Evolutionary conservation across 1,140 invertebrate genomes (phyloP), one percentile per base, ranked within the genome.

Genomic region (Pinna nobilis): DNA sequence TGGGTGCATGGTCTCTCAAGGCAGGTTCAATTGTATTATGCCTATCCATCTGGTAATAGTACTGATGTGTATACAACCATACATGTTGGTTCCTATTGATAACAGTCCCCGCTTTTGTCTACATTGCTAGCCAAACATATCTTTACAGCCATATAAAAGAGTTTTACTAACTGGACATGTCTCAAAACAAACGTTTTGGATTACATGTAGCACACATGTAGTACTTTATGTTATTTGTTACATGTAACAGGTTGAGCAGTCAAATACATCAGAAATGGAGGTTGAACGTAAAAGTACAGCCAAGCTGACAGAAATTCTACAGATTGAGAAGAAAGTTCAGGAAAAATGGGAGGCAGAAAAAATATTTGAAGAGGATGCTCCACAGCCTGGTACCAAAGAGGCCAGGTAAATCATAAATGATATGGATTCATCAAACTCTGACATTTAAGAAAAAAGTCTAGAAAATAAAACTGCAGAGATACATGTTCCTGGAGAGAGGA

Each of bases 261-360:
- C n/a, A 59, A 25, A 7, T 20, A 53, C 23, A 13, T 20, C 23
- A 33, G 37, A 35, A 33, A 33, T n/a, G 7, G 55, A 9, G n/a
- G 76, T 84, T 55, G 95, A 96, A 83, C 91, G 95, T 64, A 98
- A 98, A 90, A 96, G 96, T 44, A 97, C 95, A 18, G 96, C 95
- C 79, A 98, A 98, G 89, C 94, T 98, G 49, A 93, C 95, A 85
- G 95, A 95, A 86, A 91, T 98, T 13, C 93, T 95, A 86, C 92
- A 94, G 82, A 96, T 99, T 79, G 96, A 99, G 86, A 91, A 91
- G 77, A 67, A 79, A 13, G 92, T 97, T 13, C 97, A 98, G 90
- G 88, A 92, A 64, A 92, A 92, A 88, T 99, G 97, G 97, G 92
- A 94, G 59, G 85, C 89, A 47, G 91, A 93, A 33, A 94, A 94